Percentiles rank a stretch among this genome's conserved stretches.
These are phyloP conservation scores for Pemphredon lugubris DNA, from an alignment of 2,888 invertebrate species.

Conservation along the genomic window DNA sequence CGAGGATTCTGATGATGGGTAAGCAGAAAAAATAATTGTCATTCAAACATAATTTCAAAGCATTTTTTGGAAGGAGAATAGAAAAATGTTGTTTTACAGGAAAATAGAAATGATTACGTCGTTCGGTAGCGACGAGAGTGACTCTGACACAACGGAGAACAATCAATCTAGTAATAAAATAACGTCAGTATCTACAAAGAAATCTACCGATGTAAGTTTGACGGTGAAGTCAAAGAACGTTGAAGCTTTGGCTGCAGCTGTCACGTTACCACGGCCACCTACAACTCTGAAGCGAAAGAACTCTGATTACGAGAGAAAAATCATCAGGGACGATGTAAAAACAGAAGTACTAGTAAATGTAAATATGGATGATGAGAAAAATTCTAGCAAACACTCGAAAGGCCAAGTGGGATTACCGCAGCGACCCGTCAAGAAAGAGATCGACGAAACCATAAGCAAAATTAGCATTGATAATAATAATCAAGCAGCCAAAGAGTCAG, in stretches of 20 bases:
- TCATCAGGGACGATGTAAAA: neutral
- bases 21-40: conserved; percentile 44
- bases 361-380: too few relatives aligned
- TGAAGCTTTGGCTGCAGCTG: conserved; percentile 15
- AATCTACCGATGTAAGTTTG: conserved; percentile 1
- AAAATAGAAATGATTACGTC: conserved; percentile 84
- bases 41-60: neutral
- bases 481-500: conserved; percentile 2
- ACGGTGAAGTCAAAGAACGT: conserved; percentile 6
- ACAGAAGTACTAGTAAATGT: neutral
- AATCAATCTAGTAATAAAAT: conserved; percentile 57
- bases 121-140: conserved; percentile 82
- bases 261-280: conserved; percentile 11
- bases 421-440: neutral
- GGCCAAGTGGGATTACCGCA: neutral
- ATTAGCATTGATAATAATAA: neutral
- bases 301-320: neutral
- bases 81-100: conserved; percentile 69
- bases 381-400: too few relatives aligned
- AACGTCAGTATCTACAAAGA: conserved; percentile 18
- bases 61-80: neutral
- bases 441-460: neutral
- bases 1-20: conserved; percentile 82
- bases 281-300: neutral
- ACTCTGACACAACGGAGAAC: conserved; percentile 72